Evolutionary conservation across 2,797 vertebrate species (phyloP).

Genomic region (Sebastes taczanowskii): DNA sequence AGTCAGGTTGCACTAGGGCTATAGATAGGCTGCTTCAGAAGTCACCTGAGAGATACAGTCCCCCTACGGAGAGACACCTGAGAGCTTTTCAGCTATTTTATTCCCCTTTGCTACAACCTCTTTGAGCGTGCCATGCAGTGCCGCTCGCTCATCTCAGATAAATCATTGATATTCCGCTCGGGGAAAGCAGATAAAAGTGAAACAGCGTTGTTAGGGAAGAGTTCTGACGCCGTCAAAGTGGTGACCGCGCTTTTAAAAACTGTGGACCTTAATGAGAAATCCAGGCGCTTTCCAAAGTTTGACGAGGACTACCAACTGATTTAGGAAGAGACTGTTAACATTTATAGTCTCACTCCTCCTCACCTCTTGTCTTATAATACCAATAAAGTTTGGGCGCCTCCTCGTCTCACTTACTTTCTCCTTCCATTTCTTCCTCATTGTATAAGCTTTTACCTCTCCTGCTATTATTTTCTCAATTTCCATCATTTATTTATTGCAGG

Average conservation of each 20-base stretch:
- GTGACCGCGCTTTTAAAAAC: conserved; percentile 21
- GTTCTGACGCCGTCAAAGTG: conserved; percentile 31
- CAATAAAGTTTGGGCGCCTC: conserved; percentile 19
- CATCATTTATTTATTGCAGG: conserved; percentile 44
- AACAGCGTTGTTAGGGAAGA: conserved; percentile 18
- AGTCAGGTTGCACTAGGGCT: conserved; percentile 31
- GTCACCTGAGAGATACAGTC: conserved; percentile 49
- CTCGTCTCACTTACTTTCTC: conserved; percentile 14
- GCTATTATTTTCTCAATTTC: conserved; percentile 22
- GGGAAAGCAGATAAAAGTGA: conserved; percentile 44
- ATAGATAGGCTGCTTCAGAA: conserved; percentile 52
- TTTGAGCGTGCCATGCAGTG: background rate
- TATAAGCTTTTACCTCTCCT: background rate
- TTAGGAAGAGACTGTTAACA: conserved; percentile 23
- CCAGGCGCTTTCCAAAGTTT: conserved; percentile 45
- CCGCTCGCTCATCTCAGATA: conserved; percentile 37
- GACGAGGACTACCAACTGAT: conserved; percentile 34
- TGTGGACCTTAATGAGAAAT: conserved; percentile 45
- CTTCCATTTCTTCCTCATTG: background rate
- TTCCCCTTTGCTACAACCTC: conserved; percentile 23
- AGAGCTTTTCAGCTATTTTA: conserved; percentile 37
- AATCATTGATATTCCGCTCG: conserved; percentile 33
- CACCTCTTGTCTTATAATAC: conserved; percentile 24
- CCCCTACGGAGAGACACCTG: conserved; percentile 24
- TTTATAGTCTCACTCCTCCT: conserved; percentile 34